Base-by-base conservation (phyloP, 1,140 invertebrate species). In the Psilanteris sp. region DNA sequence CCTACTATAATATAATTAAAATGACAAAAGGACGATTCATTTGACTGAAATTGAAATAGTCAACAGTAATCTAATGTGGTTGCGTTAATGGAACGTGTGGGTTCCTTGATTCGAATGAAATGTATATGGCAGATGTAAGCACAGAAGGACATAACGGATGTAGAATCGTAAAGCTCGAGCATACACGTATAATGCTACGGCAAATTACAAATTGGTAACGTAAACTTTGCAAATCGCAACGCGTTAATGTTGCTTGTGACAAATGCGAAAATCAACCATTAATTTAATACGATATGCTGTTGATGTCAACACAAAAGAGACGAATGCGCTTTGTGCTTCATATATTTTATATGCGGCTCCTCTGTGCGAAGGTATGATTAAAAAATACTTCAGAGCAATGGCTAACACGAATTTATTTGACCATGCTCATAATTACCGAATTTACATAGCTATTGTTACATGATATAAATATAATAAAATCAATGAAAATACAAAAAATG, bases 161-260 rank as follows among this genome's bases (percentile, higher is more conserved):
- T 7, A 3, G 26, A 13, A 57, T 48, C 26, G 50, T 26, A 44
- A 41, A 50, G 26, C 54, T 11, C 27, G 16, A 9, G 11, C 43
- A 29, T 37, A 29, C 59, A 32, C 26, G 36, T 37, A 44, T 52
- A 52, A 52, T 39, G 18, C 54, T 34, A 54, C 78, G 46, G 68
- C 52, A 79, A 79, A 82, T 84, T 79, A 79, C 77, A 83, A 83
- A 81, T 83, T 83, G 80, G 80, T 78, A 81, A 81, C 31, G 80
- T 68, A 83, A 83, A 83, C 73, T 57, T 48, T 29, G 37, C 39
- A 64, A 79, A 81, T 81, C 74, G 74, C 50, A 29, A 36, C 43
- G 48, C 10, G 64, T 36, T 44, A 43, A 71, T 67, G 72, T 55
- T 37, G 39, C 18, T 15, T 9, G 36, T 59, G 34, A 77, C 54